A percentile compares a stretch with the other conserved stretches of the same genome.
These are phyloP conservation scores for Hemibagrus wyckioides DNA, from an alignment of 2,113 vertebrate genomes.

Conservation along the genomic window DNA sequence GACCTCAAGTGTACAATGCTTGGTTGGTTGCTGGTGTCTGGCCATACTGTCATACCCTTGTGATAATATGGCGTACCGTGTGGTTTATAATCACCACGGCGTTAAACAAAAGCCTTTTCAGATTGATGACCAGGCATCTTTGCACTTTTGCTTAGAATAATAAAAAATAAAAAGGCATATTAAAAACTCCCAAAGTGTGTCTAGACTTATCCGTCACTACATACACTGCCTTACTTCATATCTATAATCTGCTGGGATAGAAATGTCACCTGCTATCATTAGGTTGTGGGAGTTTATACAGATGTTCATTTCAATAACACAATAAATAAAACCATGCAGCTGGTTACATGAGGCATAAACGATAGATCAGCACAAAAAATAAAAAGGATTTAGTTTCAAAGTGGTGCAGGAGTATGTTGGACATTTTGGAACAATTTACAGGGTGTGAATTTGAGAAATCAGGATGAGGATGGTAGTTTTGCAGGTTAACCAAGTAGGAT, in stretches of 20 bases:
- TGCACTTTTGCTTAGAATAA: not conserved
- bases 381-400: not conserved
- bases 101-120: not conserved
- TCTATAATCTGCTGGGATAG: not conserved
- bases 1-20: not conserved
- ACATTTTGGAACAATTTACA: not conserved
- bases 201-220: not conserved
- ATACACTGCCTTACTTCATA: not conserved
- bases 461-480: not conserved
- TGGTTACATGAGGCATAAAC: not conserved
- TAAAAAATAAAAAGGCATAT: not conserved
- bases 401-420: not conserved
- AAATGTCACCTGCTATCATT: not conserved
- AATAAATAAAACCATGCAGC: not conserved
- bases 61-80: not conserved
- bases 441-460: not conserved
- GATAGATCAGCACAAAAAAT: not conserved
- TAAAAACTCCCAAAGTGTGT: not conserved
- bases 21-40: not conserved
- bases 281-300: not conserved
- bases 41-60: not conserved
- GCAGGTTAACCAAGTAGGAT: not conserved
- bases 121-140: not conserved
- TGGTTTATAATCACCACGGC: not conserved
- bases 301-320: not conserved